These are phyloP conservation scores for Simalia tracyae DNA, from an alignment of 2,797 vertebrate genomes.

Conservation along the genomic window DNA sequence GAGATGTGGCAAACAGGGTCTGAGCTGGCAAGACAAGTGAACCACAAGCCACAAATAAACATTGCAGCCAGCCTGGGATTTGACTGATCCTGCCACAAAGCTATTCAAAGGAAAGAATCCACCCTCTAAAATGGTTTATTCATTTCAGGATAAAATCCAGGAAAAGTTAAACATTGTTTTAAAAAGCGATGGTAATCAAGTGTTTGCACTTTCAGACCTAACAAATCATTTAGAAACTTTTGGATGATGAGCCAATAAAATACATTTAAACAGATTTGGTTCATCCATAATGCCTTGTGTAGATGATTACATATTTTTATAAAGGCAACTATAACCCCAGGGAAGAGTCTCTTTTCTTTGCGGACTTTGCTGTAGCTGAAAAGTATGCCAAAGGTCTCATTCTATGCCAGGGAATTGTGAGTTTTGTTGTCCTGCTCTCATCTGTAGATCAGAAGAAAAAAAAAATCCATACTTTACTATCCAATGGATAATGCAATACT, in stretches of 20 bases:
- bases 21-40: not conserved
- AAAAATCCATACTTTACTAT: too few species aligned
- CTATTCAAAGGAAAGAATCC: accelerated
- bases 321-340: accelerated
- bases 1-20: not conserved
- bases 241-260: not conserved
- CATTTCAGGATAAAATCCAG: not conserved
- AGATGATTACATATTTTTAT: accelerated
- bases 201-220: not conserved
- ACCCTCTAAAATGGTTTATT: accelerated
- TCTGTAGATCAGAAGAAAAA: not conserved
- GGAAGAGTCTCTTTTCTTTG: too few species aligned
- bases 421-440: not conserved
- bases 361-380: not conserved
- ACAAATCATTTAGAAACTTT: not conserved
- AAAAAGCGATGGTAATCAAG: not conserved
- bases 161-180: not conserved
- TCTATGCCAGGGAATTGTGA: not conserved
- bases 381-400: not conserved
- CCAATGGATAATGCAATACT: too few species aligned
- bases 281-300: not conserved
- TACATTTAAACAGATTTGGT: not conserved
- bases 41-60: not conserved
- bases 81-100: not conserved
- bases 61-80: accelerated